These are phyloP conservation scores for Polyommatus icarus DNA, from an alignment of 2,888 invertebrate genomes.

Conservation along the genomic window DNA sequence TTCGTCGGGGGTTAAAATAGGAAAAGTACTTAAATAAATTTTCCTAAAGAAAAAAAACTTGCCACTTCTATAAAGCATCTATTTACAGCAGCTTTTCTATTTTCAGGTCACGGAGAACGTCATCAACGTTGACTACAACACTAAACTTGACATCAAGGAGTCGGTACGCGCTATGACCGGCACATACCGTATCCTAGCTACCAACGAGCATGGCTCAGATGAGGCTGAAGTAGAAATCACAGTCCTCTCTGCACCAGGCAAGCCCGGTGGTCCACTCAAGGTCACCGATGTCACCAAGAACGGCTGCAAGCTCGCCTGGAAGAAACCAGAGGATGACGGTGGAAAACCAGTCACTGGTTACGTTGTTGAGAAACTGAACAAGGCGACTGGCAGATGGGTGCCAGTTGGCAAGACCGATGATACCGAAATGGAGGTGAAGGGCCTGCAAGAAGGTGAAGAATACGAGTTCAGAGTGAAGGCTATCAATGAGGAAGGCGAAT, in stretches of 20 bases:
- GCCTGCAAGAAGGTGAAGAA: constrained; percentile 92
- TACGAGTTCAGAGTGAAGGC: constrained; percentile 97
- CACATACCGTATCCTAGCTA: constrained; percentile 92
- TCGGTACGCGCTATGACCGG: constrained; percentile 92
- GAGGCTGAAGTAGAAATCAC: constrained; percentile 97
- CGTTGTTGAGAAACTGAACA: constrained; percentile 95
- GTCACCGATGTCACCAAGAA: constrained; percentile 93
- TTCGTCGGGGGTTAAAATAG: too few relatives aligned
- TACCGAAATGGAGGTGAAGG: constrained; percentile 90
- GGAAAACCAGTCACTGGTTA: constrained; percentile 96
- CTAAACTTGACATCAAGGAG: constrained; percentile 90
- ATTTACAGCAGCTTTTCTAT: neutral
- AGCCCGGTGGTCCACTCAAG: constrained; percentile 93
- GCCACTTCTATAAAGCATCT: neutral
- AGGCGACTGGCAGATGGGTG: constrained; percentile 94
- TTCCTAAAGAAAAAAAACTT: neutral
- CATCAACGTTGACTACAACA: constrained; percentile 93
- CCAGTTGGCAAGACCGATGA: constrained; percentile 94
- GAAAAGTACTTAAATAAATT: neutral
- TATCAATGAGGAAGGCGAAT: constrained; percentile 96
- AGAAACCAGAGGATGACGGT: constrained; percentile 96
- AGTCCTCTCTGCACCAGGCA: constrained; percentile 89
- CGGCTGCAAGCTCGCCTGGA: constrained; percentile 94
- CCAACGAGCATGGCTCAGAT: constrained; percentile 94
- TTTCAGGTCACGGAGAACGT: constrained; percentile 85